These are phyloP conservation scores for Drosophila basisetae DNA, from an alignment of 2,888 invertebrate species.

Conservation along the genomic window DNA sequence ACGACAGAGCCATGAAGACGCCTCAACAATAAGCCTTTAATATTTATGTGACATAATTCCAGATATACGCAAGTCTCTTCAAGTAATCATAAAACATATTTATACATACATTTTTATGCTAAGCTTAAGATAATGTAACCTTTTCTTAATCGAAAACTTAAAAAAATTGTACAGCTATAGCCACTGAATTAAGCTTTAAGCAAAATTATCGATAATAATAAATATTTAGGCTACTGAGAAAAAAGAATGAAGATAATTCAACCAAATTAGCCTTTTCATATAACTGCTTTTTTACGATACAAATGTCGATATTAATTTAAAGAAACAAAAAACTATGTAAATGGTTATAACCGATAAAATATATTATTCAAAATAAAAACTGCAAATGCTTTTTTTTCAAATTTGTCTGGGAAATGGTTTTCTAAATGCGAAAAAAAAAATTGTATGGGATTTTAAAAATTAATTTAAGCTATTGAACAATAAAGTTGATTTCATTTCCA, in stretches of 20 bases:
- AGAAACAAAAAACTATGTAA: not conserved
- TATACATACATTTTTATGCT: constrained; percentile 1
- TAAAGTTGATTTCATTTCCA: not conserved
- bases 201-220: not conserved
- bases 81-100: constrained; percentile 6
- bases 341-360: not conserved
- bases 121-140: not conserved
- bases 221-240: not conserved
- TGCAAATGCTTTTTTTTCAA: not conserved
- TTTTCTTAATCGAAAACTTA: not conserved
- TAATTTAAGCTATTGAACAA: not conserved
- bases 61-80: not conserved
- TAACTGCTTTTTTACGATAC: not conserved
- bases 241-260: constrained; percentile 6
- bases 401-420: not conserved
- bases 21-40: constrained; percentile 39
- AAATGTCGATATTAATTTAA: constrained; percentile 1
- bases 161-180: not conserved
- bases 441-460: not conserved
- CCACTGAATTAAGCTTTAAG: too few relatives aligned
- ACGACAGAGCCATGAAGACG: constrained; percentile 83
- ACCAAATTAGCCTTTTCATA: not conserved
- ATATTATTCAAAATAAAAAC: not conserved
- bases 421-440: not conserved
- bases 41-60: constrained; percentile 35